Evolutionary conservation across 2,797 vertebrate species (phyloP), one percentile per base, ranked within the genome.

Genomic region (Emys orbicularis): DNA sequence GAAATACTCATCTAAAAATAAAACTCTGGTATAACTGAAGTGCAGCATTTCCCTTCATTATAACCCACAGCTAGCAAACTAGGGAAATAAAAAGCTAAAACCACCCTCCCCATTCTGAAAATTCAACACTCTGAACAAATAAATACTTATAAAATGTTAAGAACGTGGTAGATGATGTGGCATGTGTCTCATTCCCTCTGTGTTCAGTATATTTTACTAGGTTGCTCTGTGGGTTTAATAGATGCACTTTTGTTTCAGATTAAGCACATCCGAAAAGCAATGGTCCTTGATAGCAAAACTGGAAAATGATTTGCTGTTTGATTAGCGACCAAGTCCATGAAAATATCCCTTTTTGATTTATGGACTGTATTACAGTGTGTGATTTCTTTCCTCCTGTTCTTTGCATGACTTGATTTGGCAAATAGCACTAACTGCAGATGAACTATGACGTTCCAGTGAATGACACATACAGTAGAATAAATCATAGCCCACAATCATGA

Each of bases 341-440:
- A 96, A 97, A 96, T 90, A 95, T 90, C 79, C 53, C 59, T 80
- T 95, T 50, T 88, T 96, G 92, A 97, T 93, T 94, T 94, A 95
- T 95, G 93, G 65, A 96, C 90, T 97, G 59, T 77, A 90, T 94
- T 95, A 88, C 72, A 77, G 54, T 84, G 81, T 92, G 79, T 89
- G 83, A 95, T 96, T 92, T 85, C 96, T 89, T 72, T 87, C 87
- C 94, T 81, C 61, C 79, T 88, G 86, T 83, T 94, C 90, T 97
- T 97, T 96, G 84, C 95, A 96, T 97, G 93, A 96, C 86, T 96
- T 87, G 94, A 95, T 97, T 97, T 96, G 84, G 96, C 84, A 98
- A 97, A 96, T 50, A 90, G 81, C 79, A 44, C 50, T 97, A 86
- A 81, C 89, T 93, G 80, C 81, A 91, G 86, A 84, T 83, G 84